A percentile compares a stretch with the other conserved stretches of the same genome.
These are phyloP conservation scores for Eulemur macaco DNA, from an alignment of 2,113 vertebrate species.

Conservation along the genomic window DNA sequence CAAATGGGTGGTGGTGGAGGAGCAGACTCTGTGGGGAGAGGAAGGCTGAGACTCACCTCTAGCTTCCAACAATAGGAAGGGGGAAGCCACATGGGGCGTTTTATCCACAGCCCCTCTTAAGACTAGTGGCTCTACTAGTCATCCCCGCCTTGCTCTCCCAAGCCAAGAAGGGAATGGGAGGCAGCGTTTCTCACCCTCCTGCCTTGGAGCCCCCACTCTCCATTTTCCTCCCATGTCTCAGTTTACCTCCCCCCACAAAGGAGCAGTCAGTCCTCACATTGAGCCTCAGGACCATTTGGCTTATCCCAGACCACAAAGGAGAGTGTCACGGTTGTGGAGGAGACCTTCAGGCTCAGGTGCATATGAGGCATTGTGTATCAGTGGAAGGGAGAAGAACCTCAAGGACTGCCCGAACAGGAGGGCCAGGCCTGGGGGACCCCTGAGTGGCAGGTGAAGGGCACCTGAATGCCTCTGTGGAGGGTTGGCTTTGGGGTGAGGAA, in stretches of 20 bases:
- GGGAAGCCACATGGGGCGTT: neutral
- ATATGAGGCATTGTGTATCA: slow-evolving; percentile 17
- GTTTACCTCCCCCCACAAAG: neutral
- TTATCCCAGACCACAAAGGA: slow-evolving; percentile 45
- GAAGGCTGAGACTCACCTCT: neutral
- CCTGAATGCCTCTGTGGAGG: neutral
- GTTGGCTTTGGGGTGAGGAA: neutral
- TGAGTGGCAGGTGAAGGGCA: neutral
- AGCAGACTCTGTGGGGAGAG: neutral
- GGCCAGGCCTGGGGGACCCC: neutral
- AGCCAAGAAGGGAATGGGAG: neutral
- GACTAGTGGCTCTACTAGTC: neutral
- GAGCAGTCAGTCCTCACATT: neutral
- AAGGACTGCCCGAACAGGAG: neutral
- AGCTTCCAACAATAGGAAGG: neutral
- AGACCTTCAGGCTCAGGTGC: neutral
- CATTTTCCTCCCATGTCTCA: neutral
- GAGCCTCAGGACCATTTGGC: slow-evolving; percentile 5
- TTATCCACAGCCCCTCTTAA: neutral
- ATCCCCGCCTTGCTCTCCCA: neutral
- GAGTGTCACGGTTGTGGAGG: slow-evolving; percentile 18
- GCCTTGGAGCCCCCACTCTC: neutral
- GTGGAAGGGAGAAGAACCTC: neutral
- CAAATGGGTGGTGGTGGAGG: neutral
- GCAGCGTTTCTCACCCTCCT: neutral